phyloP scores from a whole-genome alignment of 2,113 vertebrate genomes.

The Channa argus region DNA sequence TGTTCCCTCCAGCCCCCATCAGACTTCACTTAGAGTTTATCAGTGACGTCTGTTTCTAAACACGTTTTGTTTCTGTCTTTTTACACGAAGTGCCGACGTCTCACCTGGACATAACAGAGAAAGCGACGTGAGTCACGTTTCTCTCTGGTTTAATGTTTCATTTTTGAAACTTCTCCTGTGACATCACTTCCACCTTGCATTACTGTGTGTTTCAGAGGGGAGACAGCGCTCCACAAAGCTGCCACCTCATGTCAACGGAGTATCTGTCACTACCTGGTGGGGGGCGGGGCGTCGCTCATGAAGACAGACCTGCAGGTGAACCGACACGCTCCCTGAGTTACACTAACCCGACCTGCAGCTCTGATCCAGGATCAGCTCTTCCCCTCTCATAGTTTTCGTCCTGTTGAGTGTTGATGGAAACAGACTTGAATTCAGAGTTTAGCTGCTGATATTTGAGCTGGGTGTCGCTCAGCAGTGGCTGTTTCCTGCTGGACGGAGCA shows the following conservation, averaged over 20 bases:
- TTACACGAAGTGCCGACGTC: constrained; percentile 84
- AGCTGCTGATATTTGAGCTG: no score
- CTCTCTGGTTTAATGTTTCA: background rate
- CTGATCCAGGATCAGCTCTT: no score
- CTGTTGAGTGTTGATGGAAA: no score
- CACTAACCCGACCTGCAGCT: no score
- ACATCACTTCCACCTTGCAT: no score
- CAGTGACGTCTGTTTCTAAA: background rate
- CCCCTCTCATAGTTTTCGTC: no score
- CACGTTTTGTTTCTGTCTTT: background rate
- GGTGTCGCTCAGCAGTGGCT: no score
- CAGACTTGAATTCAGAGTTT: no score
- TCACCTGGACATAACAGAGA: constrained; percentile 90
- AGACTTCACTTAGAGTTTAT: no score
- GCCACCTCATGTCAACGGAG: constrained; percentile 89
- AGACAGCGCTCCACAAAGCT: constrained; percentile 93
- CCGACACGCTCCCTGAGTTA: background rate
- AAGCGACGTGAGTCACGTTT: constrained; percentile 87
- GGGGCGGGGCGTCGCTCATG: constrained; percentile 93
- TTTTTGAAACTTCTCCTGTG: no score
- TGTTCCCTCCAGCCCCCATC: no score
- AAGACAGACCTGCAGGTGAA: constrained; percentile 94
- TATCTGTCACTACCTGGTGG: constrained; percentile 95
- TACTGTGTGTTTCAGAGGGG: constrained; percentile 82
- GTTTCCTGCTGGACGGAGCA: background rate